Base-by-base conservation (phyloP, 1,140 invertebrate genomes). In the Lanistes nyassanus region DNA sequence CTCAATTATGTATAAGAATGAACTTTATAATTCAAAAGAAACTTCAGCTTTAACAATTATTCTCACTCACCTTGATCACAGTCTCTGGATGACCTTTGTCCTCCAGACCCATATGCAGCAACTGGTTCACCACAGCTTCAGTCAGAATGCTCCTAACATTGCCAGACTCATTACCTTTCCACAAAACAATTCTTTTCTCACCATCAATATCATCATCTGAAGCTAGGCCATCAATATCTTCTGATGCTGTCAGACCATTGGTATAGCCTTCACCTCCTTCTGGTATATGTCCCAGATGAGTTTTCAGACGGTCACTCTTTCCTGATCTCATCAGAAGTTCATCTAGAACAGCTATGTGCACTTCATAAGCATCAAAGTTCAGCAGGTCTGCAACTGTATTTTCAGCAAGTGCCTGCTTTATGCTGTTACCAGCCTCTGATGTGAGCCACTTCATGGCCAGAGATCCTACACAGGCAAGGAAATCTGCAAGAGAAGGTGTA, bases 51-150 rank as follows among this genome's bases (percentile, higher is more conserved):
- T 62, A 62, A 42, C n/a, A 47, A 74, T 51, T 65, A 53, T 37
- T 5, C 39, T 3, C 26, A 42, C 42, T 74, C 64, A 81, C 80
- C 73, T 78, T 79, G n/a, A 75, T 68, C 34, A 80, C 56, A 70
- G 81, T 81, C 39, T 76, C 76, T 51, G 72, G 78, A 67, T 81
- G 78, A 3, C 72, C 62, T 60, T 81, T 76, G 19, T 37, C 66
- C 60, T 76, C 9, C 67, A 77, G 23, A n/a, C 77, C 77, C 79
- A 84, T 81, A 5, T 69, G 26, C 26, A 84, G 51, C 3, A 85
- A 67, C 42, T 77, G 70, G 21, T 76, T 62, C 47, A 83, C 73
- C 6, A 81, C 51, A 37, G 60, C 29, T 23, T 65, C 37, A 2
- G 70, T 47, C 51, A 34, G 42, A 29, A 26, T 36, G 34, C 31